A percentile compares a stretch with the other conserved stretches of the same genome.
These are phyloP conservation scores for Stomatorhinus ivindoensis DNA, from an alignment of 2,113 vertebrate genomes.

Conservation along the genomic window DNA sequence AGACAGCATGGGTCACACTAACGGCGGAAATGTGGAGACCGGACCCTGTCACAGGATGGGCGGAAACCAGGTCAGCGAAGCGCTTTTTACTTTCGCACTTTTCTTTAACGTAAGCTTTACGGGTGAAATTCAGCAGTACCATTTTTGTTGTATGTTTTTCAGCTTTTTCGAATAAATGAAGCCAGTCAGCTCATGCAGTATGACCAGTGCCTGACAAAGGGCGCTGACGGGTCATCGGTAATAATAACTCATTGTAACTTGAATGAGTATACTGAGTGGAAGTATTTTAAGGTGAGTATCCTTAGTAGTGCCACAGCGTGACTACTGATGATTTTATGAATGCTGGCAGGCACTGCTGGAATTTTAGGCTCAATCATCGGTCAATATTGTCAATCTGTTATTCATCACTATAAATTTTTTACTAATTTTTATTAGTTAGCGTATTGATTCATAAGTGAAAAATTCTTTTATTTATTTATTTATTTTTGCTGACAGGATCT, in stretches of 20 bases:
- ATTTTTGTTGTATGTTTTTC: neutral
- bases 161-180: slow-evolving; percentile 97
- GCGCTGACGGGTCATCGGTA: slow-evolving; percentile 70
- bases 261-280: slow-evolving; percentile 89
- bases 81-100: too few species aligned
- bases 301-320: neutral
- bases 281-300: slow-evolving; percentile 82
- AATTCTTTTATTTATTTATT: neutral
- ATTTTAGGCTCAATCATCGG: neutral
- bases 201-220: slow-evolving; percentile 87
- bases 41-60: slow-evolving; percentile 98
- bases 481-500: slow-evolving; percentile 63
- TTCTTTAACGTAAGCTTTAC: neutral
- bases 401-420: neutral
- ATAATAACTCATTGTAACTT: slow-evolving; percentile 88
- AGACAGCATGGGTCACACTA: slow-evolving; percentile 95
- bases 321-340: neutral
- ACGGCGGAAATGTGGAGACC: slow-evolving; percentile 82
- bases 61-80: slow-evolving; percentile 83
- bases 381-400: neutral
- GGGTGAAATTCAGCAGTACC: neutral
- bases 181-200: slow-evolving; percentile 97
- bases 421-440: neutral
- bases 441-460: neutral
- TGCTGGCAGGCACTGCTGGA: neutral